A percentile compares a stretch with the other conserved stretches of the same genome.
Conservation (phyloP, 1,140 invertebrate species). For the Rhyacophila brunnea region DNA sequence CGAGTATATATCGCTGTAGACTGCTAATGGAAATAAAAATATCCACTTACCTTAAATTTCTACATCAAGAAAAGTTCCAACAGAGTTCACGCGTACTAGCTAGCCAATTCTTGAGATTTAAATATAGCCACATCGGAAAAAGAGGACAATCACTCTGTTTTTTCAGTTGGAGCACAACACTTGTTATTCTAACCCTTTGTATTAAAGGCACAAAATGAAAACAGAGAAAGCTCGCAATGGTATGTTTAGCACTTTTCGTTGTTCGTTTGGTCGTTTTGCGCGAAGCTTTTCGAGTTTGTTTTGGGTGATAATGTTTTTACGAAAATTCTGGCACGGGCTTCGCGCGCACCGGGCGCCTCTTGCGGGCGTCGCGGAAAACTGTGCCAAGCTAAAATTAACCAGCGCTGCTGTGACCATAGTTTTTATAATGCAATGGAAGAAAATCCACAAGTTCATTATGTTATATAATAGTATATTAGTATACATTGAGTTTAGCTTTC, state of each 20-base stretch:
- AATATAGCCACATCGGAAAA: constrained; percentile 16
- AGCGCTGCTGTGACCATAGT: background rate
- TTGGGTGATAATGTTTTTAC: constrained; percentile 1
- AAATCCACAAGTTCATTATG: too few relatives aligned
- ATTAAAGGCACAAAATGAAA: background rate
- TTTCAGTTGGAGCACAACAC: background rate
- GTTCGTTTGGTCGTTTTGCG: constrained; percentile 7
- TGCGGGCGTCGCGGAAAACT: constrained; percentile 2
- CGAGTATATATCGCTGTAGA: too few relatives aligned
- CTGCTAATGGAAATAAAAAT: too few relatives aligned
- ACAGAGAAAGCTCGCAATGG: background rate
- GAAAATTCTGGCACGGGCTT: constrained; percentile 1
- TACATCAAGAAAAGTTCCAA: too few relatives aligned
- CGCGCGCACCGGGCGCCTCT: constrained; percentile 4
- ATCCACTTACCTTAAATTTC: too few relatives aligned
- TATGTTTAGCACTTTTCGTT: constrained; percentile 6
- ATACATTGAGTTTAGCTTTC: too few relatives aligned
- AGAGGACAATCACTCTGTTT: constrained; percentile 9
- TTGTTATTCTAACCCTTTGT: too few relatives aligned
- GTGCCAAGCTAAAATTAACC: constrained; percentile 4
- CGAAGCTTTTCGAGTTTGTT: constrained; percentile 5
- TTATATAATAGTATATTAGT: too few relatives aligned
- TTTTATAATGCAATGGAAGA: too few relatives aligned
- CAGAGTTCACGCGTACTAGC: too few relatives aligned
- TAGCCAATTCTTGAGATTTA: constrained; percentile 12